A percentile compares a stretch with the other conserved stretches of the same genome.
phyloP scores from a whole-genome alignment of 2,113 vertebrate species.

The Mormyrus iriodes region DNA sequence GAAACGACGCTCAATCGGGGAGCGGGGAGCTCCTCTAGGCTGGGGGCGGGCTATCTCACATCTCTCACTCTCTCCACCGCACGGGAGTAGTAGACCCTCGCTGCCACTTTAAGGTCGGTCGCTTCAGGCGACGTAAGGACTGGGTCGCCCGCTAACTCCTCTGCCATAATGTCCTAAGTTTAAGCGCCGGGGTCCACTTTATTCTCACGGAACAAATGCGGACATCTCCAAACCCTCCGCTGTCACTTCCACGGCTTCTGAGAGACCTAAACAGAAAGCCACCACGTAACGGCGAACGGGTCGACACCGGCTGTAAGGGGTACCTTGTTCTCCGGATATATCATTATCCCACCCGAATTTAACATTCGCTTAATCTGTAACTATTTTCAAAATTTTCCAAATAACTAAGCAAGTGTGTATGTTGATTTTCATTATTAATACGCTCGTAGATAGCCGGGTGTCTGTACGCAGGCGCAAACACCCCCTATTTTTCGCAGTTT shows the following conservation, averaged over 20 bases:
- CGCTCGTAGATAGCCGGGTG: neutral
- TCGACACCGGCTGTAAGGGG: constrained; percentile 3
- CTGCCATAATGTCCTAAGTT: constrained; percentile 43
- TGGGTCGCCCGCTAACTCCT: constrained; percentile 43
- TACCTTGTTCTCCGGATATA: too few species aligned
- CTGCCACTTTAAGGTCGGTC: constrained; percentile 47
- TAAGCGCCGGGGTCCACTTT: neutral
- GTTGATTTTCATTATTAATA: neutral
- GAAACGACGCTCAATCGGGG: neutral
- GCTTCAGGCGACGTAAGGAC: constrained; percentile 34
- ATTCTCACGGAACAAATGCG: neutral
- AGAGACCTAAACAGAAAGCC: constrained; percentile 30
- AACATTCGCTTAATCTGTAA: neutral
- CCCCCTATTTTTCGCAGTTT: constrained; percentile 21
- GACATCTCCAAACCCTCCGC: constrained; percentile 10
- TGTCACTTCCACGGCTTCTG: constrained; percentile 44
- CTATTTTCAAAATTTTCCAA: neutral
- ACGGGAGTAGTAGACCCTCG: constrained; percentile 57
- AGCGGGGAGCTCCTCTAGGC: neutral
- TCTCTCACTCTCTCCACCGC: constrained; percentile 65
- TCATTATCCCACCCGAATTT: neutral
- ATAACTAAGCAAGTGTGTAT: neutral
- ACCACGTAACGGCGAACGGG: constrained; percentile 16
- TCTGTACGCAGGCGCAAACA: neutral
- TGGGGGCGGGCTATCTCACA: constrained; percentile 44